Percentiles rank a stretch among this genome's conserved stretches.
These are phyloP conservation scores for Scelioninae gen. 2 DNA, from an alignment of 2,888 invertebrate genomes.

Conservation along the genomic window DNA sequence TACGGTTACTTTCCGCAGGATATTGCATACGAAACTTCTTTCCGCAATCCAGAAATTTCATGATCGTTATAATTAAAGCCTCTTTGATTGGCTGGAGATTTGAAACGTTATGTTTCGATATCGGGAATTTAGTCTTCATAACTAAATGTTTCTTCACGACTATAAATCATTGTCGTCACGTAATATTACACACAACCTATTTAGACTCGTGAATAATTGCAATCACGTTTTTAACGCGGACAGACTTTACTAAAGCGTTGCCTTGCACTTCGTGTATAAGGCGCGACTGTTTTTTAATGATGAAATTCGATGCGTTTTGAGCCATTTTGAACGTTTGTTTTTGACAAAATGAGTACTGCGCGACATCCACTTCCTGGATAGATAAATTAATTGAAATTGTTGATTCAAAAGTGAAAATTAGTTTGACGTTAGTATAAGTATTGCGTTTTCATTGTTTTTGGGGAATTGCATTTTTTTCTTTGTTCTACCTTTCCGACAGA, in stretches of 20 bases:
- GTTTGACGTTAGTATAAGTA: too few relatives aligned
- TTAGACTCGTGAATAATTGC: constrained; percentile 53
- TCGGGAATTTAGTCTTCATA: constrained; percentile 14
- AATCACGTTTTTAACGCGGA: constrained; percentile 51
- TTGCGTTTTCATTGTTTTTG: too few relatives aligned
- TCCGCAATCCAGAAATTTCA: background rate
- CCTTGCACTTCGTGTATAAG: constrained; percentile 51
- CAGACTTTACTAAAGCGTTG: constrained; percentile 39
- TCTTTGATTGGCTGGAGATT: too few relatives aligned
- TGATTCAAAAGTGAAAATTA: too few relatives aligned
- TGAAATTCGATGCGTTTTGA: constrained; percentile 30
- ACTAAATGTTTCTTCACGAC: constrained; percentile 49
- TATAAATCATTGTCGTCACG: constrained; percentile 58
- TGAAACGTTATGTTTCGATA: background rate
- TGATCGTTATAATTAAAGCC: too few relatives aligned
- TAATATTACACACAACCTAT: constrained; percentile 56
- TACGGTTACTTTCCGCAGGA: background rate
- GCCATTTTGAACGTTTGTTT: too few relatives aligned
- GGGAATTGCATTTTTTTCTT: too few relatives aligned
- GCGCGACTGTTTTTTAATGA: constrained; percentile 23
- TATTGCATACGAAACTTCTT: background rate
- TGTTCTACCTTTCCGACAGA: too few relatives aligned
- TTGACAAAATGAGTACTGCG: too few relatives aligned
- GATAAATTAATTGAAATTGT: background rate
- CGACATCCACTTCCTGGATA: constrained; percentile 6